phyloP scores from a whole-genome alignment of 2,888 invertebrate species.

The Dolichopus griseipennis region DNA sequence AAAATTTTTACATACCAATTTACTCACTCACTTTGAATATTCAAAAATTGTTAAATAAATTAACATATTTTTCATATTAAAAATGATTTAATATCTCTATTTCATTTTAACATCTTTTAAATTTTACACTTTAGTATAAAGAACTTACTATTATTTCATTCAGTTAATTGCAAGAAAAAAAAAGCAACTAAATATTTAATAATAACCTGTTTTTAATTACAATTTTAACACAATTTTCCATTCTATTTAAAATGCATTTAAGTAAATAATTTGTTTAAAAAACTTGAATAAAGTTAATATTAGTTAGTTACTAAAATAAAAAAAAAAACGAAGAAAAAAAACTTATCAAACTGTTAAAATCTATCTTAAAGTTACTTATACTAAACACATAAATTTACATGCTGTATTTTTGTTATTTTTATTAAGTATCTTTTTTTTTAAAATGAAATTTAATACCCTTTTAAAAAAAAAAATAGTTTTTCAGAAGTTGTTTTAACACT shows the following conservation, averaged over 20 bases:
- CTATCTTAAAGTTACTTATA: neutral
- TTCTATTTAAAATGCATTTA: constrained; percentile 3
- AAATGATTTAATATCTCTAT: neutral
- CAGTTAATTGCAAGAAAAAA: neutral
- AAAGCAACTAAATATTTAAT: too few species aligned
- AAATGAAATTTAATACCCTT: neutral
- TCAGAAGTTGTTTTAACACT: too few species aligned
- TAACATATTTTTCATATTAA: neutral
- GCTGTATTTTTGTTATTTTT: too few species aligned
- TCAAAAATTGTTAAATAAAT: neutral
- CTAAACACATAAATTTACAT: too few species aligned
- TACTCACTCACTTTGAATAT: neutral
- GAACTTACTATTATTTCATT: too few species aligned
- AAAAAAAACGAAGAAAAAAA: neutral
- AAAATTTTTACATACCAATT: neutral
- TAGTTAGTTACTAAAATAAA: too few species aligned
- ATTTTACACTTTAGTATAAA: neutral
- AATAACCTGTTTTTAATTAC: constrained; percentile 4
- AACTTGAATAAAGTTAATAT: too few species aligned
- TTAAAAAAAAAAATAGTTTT: too few species aligned
- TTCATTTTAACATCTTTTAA: neutral
- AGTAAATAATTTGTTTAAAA: neutral
- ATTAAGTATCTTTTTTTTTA: too few species aligned
- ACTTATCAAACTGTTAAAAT: neutral
- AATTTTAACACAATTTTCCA: constrained; percentile 3